Base-by-base conservation (phyloP, 2,113 vertebrate genomes). In the Dendrocopos noguchii region DNA sequence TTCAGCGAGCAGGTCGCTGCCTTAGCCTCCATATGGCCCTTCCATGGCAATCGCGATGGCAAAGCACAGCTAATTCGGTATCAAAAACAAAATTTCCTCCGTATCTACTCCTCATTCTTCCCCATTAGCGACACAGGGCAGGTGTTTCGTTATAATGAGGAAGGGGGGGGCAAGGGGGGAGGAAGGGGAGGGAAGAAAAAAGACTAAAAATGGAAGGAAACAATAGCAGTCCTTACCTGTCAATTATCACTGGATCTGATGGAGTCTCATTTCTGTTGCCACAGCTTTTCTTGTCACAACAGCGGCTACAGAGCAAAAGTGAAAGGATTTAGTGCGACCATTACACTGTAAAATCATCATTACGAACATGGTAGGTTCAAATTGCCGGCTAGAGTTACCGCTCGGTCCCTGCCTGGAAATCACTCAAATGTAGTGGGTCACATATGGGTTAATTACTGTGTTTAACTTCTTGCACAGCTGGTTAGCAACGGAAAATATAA, bases 241-340 rank as follows among this genome's bases (percentile, higher is more conserved):
- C 99, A 98, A 99, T 99, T 98, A 99, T 99, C 98, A 99, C 99
- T 90, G 99, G 99, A 98, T 99, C 99, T 97, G 99, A 99, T 91
- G 99, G 99, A 96, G 99, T 99, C 98, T 99, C 99, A 95, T 99
- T 99, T 97, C 99, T 98, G 98, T 99, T 99, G 97, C 99, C 99
- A 95, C 99, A 99, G 96, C 99, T 99, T 98, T 99, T 99, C 98
- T 99, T 99, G 98, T 99, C 99, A 97, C 99, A 99, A 98, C 99
- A 99, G 98, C 99, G 99, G 98, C 99, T 99, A 96, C 76, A 67
- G 97, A 97, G 95, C 91, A 97, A 98, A 98, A 97, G 93, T 82
- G 53, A 97, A 94, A 98, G 97, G 97, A 98, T 98, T 98, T 98
- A 98, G 97, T 97, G 97, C 96, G 78, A 97, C 95, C 97, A 97